Percentiles rank a stretch among this genome's conserved stretches.
Conservation (phyloP, 37 sponge, comb jelly and placozoan genomes). For the Ianthella basta region DNA sequence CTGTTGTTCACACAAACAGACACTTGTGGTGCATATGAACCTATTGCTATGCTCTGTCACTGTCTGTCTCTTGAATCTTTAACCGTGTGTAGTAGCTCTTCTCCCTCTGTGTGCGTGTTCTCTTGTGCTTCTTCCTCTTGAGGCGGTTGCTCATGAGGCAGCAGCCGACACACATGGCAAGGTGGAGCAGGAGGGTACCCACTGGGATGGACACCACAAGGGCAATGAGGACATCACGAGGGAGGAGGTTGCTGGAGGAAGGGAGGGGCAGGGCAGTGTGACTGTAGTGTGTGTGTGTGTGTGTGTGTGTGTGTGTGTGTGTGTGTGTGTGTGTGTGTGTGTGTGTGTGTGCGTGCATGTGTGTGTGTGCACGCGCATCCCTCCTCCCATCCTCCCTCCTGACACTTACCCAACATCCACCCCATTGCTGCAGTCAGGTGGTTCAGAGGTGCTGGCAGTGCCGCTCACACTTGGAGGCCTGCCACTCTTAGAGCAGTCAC, state of each 20-base stretch:
- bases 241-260: neutral
- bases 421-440: no score
- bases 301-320: conserved; percentile 14
- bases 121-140: neutral
- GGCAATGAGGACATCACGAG: neutral
- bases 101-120: neutral
- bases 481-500: no score
- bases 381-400: no score
- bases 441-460: no score
- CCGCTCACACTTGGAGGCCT: no score
- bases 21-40: no score
- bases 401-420: no score
- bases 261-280: neutral
- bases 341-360: conserved; percentile 7
- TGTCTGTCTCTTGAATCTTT: neutral
- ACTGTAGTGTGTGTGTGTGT: neutral
- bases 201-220: neutral
- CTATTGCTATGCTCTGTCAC: no score
- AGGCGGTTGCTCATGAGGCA: neutral
- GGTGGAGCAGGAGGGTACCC: neutral
- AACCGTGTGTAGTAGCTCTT: conserved; percentile 17
- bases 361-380: neutral
- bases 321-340: conserved; percentile 18
- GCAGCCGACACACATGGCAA: neutral
- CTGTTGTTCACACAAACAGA: no score